These are phyloP conservation scores for Telmatherina bonti DNA, from an alignment of 2,797 vertebrate genomes.

Conservation along the genomic window DNA sequence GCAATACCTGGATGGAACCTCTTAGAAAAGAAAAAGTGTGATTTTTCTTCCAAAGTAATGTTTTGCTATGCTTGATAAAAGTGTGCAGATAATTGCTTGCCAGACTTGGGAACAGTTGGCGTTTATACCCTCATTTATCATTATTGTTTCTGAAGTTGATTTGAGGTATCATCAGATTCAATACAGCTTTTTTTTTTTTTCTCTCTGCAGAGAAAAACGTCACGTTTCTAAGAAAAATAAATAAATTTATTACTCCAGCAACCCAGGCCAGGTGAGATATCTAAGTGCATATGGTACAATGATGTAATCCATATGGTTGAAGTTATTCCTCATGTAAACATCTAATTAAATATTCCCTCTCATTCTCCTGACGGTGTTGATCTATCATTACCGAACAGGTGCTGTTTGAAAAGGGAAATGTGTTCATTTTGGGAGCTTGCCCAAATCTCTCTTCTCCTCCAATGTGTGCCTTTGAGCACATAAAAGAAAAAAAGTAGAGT, in stretches of 20 bases:
- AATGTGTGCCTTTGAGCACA: slow-evolving; percentile 3
- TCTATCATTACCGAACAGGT: slow-evolving; percentile 74
- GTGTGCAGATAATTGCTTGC: neutral
- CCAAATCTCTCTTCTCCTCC: slow-evolving; percentile 33
- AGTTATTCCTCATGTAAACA: slow-evolving; percentile 71
- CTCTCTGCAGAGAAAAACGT: no score
- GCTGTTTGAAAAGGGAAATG: slow-evolving; percentile 67
- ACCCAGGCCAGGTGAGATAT: slow-evolving; percentile 33
- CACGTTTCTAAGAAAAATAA: neutral
- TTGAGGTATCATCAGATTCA: neutral
- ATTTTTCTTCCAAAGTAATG: neutral
- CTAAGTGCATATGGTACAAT: slow-evolving; percentile 66
- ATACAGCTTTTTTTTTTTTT: neutral
- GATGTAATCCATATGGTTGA: slow-evolving; percentile 73
- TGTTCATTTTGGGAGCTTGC: slow-evolving; percentile 49
- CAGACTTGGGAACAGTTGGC: neutral
- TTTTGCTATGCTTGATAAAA: neutral
- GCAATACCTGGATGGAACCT: no score
- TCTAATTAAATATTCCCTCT: slow-evolving; percentile 72
- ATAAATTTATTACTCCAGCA: slow-evolving; percentile 8
- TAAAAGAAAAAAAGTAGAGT: slow-evolving; percentile 17
- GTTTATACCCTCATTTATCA: neutral
- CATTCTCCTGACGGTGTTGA: slow-evolving; percentile 64
- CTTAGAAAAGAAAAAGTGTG: neutral
- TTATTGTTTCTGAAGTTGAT: neutral